Evolutionary conservation across 1,140 invertebrate genomes (phyloP).

Genomic region (Drosophila mauritiana): DNA sequence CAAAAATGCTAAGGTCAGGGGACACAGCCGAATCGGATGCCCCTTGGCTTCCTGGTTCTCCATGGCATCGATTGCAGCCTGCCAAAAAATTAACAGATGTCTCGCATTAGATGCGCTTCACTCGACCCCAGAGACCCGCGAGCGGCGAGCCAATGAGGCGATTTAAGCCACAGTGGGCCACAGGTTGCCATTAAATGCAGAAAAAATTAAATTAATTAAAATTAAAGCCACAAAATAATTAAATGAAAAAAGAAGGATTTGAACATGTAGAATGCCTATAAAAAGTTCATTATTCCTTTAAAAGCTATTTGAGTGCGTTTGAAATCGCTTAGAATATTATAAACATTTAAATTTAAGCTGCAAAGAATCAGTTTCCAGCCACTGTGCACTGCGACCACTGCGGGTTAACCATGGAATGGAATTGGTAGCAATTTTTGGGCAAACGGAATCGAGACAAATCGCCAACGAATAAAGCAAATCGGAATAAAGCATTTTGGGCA

Average conservation of each 20-base stretch:
- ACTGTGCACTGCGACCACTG: constrained; percentile 1
- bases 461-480: constrained; percentile 76
- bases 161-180: constrained; percentile 15
- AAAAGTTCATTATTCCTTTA: no score
- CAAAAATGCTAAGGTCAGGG: constrained; percentile 3
- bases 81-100: constrained; percentile 81
- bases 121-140: constrained; percentile 68
- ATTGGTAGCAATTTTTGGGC: constrained; percentile 40
- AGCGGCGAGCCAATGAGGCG: constrained; percentile 34
- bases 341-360: no score
- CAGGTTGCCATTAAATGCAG: no score
- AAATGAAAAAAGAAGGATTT: no score
- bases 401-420: neutral
- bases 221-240: no score
- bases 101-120: constrained; percentile 79
- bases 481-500: constrained; percentile 70
- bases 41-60: constrained; percentile 52
- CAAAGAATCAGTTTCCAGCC: neutral
- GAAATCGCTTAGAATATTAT: no score
- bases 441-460: constrained; percentile 76
- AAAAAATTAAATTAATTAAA: no score
- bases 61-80: constrained; percentile 28
- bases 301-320: no score
- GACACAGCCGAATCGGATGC: constrained; percentile 15
- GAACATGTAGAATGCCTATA: no score